phyloP scores from a whole-genome alignment of 1,140 invertebrate genomes.

The Caenorhabditis tropicalis region DNA sequence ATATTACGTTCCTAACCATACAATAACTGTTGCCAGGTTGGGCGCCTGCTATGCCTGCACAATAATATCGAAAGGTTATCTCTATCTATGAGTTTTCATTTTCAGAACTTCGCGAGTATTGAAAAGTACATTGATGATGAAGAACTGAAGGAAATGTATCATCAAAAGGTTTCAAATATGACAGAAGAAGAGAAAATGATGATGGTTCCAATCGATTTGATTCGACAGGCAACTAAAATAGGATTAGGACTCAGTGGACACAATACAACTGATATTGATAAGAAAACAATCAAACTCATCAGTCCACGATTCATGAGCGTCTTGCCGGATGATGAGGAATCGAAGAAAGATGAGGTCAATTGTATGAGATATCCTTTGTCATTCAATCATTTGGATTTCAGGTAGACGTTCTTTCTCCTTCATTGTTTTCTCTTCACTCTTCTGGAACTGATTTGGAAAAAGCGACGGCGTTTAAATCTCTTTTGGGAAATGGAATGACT shows the following conservation, averaged over 20 bases:
- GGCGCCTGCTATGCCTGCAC: too few species aligned
- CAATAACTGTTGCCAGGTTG: too few species aligned
- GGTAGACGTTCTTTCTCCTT: constrained; percentile 66
- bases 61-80: too few species aligned
- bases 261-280: constrained; percentile 64
- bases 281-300: constrained; percentile 64
- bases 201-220: constrained; percentile 50
- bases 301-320: constrained; percentile 67
- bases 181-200: constrained; percentile 49
- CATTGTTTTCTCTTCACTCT: constrained; percentile 65
- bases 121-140: constrained; percentile 40
- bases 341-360: not conserved
- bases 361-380: not conserved
- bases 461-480: constrained; percentile 25
- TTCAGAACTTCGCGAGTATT: not conserved
- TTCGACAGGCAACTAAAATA: constrained; percentile 44
- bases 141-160: constrained; percentile 13
- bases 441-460: constrained; percentile 62
- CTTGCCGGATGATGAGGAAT: constrained; percentile 59
- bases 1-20: too few species aligned
- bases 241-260: constrained; percentile 62
- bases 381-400: constrained; percentile 18
- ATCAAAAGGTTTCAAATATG: constrained; percentile 32
- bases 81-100: too few species aligned
- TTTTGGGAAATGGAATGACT: constrained; percentile 39